These are phyloP conservation scores for Danaus chrysippus DNA, from an alignment of 2,888 invertebrate genomes.

Conservation along the genomic window DNA sequence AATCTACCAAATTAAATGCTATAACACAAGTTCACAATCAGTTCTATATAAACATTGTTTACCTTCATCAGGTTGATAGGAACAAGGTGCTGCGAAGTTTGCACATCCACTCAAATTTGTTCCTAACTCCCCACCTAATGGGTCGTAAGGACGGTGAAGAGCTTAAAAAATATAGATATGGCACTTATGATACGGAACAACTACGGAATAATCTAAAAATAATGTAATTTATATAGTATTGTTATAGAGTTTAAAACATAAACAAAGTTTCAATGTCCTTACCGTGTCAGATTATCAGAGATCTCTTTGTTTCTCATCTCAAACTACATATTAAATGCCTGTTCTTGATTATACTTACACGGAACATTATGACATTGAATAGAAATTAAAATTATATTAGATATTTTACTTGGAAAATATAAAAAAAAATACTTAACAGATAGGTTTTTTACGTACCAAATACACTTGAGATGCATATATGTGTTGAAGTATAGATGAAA, in stretches of 20 bases:
- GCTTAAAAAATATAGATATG: conserved; percentile 34
- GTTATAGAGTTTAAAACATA: neutral
- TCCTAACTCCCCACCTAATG: conserved; percentile 61
- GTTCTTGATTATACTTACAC: conserved; percentile 38
- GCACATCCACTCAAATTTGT: conserved; percentile 54
- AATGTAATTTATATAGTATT: neutral
- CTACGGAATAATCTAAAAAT: conserved; percentile 25
- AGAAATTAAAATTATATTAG: neutral
- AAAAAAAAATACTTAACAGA: no score
- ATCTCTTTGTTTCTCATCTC: conserved; percentile 70
- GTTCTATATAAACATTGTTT: conserved; percentile 1
- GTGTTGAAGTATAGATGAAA: neutral
- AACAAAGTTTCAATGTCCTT: conserved; percentile 16
- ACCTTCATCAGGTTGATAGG: conserved; percentile 17
- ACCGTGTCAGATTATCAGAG: conserved; percentile 48
- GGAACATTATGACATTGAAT: conserved; percentile 21
- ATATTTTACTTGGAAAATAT: no score
- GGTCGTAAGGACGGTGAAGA: conserved; percentile 52
- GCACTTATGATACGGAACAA: conserved; percentile 33
- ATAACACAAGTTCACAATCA: neutral
- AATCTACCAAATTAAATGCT: neutral
- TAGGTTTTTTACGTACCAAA: no score
- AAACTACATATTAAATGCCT: conserved; percentile 52
- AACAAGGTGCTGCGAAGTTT: conserved; percentile 52
- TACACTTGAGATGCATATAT: no score